Percentiles rank a stretch among this genome's conserved stretches.
These are phyloP conservation scores for Sylvietta virens DNA, from an alignment of 2,113 vertebrate genomes.

Conservation along the genomic window DNA sequence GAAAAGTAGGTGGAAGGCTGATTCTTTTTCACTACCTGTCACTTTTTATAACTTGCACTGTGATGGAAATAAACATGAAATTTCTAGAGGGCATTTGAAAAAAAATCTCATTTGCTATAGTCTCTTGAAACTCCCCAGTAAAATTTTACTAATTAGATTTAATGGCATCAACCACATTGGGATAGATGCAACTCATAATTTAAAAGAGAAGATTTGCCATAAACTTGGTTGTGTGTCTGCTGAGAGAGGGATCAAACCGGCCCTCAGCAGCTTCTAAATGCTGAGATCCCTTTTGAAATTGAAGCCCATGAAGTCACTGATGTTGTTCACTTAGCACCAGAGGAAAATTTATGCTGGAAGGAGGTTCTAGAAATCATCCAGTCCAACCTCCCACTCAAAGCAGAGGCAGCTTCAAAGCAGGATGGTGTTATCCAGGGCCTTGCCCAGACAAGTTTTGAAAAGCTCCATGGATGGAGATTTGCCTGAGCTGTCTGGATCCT, in stretches of 20 bases:
- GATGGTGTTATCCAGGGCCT: neutral
- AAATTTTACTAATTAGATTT: neutral
- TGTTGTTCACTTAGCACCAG: neutral
- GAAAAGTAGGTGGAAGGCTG: neutral
- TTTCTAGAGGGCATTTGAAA: neutral
- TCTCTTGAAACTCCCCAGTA: neutral
- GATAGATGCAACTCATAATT: neutral
- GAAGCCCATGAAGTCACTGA: neutral
- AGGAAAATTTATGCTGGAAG: neutral
- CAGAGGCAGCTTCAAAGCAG: neutral
- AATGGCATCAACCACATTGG: fast-evolving
- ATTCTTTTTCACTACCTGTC: neutral
- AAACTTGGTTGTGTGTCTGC: neutral
- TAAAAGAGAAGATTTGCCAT: neutral
- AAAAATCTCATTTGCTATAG: neutral
- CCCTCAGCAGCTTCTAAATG: neutral
- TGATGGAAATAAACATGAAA: neutral
- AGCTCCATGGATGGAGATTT: neutral
- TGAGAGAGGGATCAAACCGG: neutral
- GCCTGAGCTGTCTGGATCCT: neutral
- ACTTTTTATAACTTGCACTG: neutral
- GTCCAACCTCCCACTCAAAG: neutral
- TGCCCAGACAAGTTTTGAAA: neutral
- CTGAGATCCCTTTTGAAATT: neutral
- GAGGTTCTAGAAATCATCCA: neutral